Base-by-base conservation (phyloP, 1,140 invertebrate genomes). In the Drosophila dunni region DNA sequence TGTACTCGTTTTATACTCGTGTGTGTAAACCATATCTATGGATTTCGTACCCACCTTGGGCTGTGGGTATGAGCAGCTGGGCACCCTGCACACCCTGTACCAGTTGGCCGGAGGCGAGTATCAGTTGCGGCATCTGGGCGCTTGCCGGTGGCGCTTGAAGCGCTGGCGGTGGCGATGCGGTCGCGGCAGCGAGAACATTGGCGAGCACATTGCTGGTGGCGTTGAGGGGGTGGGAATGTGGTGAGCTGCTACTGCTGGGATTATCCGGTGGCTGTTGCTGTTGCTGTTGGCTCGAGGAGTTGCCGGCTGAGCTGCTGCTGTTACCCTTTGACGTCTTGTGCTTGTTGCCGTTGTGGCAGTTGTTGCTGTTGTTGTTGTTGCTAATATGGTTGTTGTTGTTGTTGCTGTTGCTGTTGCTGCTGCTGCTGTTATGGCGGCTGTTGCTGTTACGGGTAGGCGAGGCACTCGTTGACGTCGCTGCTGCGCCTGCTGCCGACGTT, bases 11-110 rank as follows among this genome's bases (percentile, higher is more conserved):
- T 9, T 11, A 20, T 40, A 11, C 10, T 36, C 13, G 24, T 34
- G 13, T 36, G 15, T 15, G 9, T 20, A 10, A 13, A 36, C 50
- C 15, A 57, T 29, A 51, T 15, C 7, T 48, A 20, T 48, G 44
- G 11, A 10, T 45, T 46, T 46, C 9, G 40, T 38, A 75, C 77
- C 78, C 93, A 98, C 97, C 97, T 95, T 98, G 97, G 42, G 97
- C 97, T 15, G 97, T 98, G 48, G 97, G 97, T 93, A 98, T 98
- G 67, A 98, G 95, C 61, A 98, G 94, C 92, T 98, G 97, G 69
- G 97, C 97, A 8, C 97, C 97, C 93, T 98, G 97, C 78, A 98
- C 97, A 64, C 97, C 97, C 93, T 98, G 97, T 54, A 97, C 95
- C 81, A 98, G 94, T 93, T 98, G 97, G 69, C 97, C 97, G 66